Conservation (phyloP, 2,797 vertebrate species). For the Pseudomugil gertrudae region DNA sequence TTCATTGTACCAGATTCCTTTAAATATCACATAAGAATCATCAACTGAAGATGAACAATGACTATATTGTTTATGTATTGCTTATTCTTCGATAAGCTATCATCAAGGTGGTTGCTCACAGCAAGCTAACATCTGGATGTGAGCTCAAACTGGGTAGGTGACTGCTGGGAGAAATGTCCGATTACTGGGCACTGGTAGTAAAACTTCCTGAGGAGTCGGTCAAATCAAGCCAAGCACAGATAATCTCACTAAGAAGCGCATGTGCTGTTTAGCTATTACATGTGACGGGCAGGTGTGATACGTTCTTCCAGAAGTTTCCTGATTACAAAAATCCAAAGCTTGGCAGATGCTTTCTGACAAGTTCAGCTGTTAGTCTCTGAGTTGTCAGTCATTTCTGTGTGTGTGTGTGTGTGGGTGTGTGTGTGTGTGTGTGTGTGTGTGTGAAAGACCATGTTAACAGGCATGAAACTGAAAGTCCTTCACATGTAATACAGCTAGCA, state of each 20-base stretch:
- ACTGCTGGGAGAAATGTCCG: neutral
- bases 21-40: too few relatives aligned
- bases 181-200: constrained; percentile 19
- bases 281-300: constrained; percentile 7
- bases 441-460: constrained; percentile 2
- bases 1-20: too few relatives aligned
- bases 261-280: neutral
- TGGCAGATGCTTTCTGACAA: constrained; percentile 37
- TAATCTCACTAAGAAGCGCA: constrained; percentile 10
- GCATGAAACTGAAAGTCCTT: constrained; percentile 36
- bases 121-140: neutral
- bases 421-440: neutral
- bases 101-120: too few relatives aligned
- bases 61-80: too few relatives aligned
- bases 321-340: constrained; percentile 31
- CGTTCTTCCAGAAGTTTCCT: constrained; percentile 9
- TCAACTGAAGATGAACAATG: too few relatives aligned
- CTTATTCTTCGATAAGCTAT: too few relatives aligned
- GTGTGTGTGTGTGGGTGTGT: too few relatives aligned
- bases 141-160: constrained; percentile 25
- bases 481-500: constrained; percentile 44
- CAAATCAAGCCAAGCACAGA: constrained; percentile 12
- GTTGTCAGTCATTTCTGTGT: constrained; percentile 48
- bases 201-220: constrained; percentile 15
- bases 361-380: constrained; percentile 34